Conservation (phyloP, 2,888 invertebrate genomes). For the Tanypteryx hageni region DNA sequence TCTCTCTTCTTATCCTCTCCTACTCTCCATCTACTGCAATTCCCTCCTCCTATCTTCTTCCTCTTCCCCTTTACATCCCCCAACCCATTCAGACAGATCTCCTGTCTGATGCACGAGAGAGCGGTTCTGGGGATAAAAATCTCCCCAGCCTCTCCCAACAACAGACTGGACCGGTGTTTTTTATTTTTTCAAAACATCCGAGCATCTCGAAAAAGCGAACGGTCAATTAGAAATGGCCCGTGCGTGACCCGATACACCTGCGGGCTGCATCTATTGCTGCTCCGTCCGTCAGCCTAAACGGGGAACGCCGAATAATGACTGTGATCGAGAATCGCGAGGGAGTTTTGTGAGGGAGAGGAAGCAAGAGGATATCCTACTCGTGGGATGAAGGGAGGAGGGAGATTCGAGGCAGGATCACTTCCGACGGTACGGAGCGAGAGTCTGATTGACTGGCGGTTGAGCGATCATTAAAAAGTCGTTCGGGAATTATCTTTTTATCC, state of each 20-base stretch:
- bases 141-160: background rate
- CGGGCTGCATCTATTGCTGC: background rate
- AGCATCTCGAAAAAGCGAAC: background rate
- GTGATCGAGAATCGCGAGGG: slow-evolving; percentile 37
- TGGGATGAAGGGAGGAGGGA: background rate
- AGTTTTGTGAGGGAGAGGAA: background rate
- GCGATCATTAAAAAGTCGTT: too few relatives aligned
- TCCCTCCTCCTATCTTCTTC: background rate
- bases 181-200: background rate
- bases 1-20: background rate
- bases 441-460: too few relatives aligned
- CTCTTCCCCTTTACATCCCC: background rate
- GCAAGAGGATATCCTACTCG: background rate
- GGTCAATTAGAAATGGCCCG: background rate
- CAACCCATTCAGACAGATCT: background rate
- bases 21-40: too few relatives aligned
- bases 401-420: background rate
- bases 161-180: slow-evolving; percentile 25
- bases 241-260: slow-evolving; percentile 57
- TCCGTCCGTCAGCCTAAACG: slow-evolving; percentile 50
- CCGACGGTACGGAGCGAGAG: background rate
- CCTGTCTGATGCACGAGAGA: background rate
- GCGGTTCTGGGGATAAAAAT: background rate
- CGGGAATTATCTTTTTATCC: too few relatives aligned
- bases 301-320: slow-evolving; percentile 34